These are phyloP conservation scores for Epinotia nisella DNA, from an alignment of 2,888 invertebrate species.

Conservation along the genomic window DNA sequence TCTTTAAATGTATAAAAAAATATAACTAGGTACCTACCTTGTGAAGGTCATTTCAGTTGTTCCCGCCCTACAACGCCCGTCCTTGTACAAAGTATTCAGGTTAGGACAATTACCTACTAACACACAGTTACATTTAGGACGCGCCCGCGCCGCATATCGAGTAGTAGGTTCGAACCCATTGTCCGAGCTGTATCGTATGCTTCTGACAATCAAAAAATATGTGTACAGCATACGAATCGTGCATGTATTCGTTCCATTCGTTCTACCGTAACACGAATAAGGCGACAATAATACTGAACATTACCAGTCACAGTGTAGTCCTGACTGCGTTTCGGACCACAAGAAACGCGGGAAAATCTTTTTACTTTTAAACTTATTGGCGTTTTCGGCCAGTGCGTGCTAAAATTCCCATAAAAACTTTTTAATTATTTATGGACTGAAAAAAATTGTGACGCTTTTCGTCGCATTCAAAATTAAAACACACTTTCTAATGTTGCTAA, in stretches of 20 bases:
- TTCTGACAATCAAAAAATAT: slow-evolving; percentile 68
- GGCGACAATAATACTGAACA: slow-evolving; percentile 71
- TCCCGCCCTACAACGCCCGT: slow-evolving; percentile 64
- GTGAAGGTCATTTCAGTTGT: slow-evolving; percentile 49
- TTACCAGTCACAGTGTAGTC: slow-evolving; percentile 68
- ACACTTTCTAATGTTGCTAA: slow-evolving; percentile 63
- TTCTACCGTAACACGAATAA: slow-evolving; percentile 82
- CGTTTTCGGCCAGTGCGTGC: slow-evolving; percentile 40
- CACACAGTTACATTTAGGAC: slow-evolving; percentile 65
- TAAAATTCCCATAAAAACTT: slow-evolving; percentile 29
- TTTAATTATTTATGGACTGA: slow-evolving; percentile 39
- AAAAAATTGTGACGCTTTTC: slow-evolving; percentile 49
- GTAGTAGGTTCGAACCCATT: slow-evolving; percentile 59
- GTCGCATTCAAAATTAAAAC: slow-evolving; percentile 47
- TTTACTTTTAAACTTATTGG: slow-evolving; percentile 30
- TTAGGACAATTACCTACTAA: slow-evolving; percentile 74
- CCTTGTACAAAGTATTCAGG: slow-evolving; percentile 78
- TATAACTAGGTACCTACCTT: background rate
- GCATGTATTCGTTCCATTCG: slow-evolving; percentile 81
- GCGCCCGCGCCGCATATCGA: slow-evolving; percentile 69
- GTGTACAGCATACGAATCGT: slow-evolving; percentile 73
- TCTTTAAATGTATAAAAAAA: background rate
- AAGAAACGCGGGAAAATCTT: slow-evolving; percentile 49
- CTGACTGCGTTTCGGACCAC: slow-evolving; percentile 67
- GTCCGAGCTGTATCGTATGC: slow-evolving; percentile 67